These are phyloP conservation scores for Drosophila parvula DNA, from an alignment of 1,140 invertebrate genomes.

Conservation along the genomic window DNA sequence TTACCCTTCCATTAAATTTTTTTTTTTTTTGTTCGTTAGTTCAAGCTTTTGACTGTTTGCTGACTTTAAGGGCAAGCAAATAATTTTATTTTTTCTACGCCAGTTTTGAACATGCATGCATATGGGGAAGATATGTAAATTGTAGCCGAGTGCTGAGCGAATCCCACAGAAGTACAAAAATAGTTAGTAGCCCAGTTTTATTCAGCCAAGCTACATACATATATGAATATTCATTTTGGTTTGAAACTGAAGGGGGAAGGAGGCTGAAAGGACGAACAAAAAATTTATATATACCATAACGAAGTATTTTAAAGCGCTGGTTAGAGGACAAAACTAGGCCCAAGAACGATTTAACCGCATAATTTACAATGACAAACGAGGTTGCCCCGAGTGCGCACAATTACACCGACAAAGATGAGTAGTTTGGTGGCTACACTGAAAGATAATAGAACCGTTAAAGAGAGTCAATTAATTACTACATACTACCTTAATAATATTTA, in stretches of 20 bases:
- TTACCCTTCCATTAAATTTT: conserved; percentile 21
- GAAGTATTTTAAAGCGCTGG: conserved; percentile 24
- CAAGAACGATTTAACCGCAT: conserved; percentile 77
- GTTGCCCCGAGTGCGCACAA: conserved; percentile 69
- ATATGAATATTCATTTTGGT: conserved; percentile 68
- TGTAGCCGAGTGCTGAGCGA: conserved; percentile 34
- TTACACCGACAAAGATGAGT: conserved; percentile 56
- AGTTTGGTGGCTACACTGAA: conserved; percentile 16
- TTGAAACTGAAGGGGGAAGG: neutral
- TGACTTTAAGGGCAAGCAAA: conserved; percentile 34
- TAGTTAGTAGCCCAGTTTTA: conserved; percentile 31
- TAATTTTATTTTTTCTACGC: conserved; percentile 13
- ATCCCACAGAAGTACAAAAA: conserved; percentile 30
- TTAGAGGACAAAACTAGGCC: conserved; percentile 41
- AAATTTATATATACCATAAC: neutral
- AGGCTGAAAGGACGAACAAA: neutral
- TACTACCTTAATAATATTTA: neutral
- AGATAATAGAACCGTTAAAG: neutral
- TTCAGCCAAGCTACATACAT: conserved; percentile 18
- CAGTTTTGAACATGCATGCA: conserved; percentile 17
- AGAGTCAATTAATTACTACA: too few relatives aligned
- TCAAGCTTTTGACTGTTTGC: conserved; percentile 37
- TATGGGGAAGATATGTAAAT: conserved; percentile 70
- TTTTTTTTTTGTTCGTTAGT: conserved; percentile 1
- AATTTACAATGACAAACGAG: conserved; percentile 83